Base-by-base conservation (phyloP, 2,797 vertebrate genomes). In the Onychomys leucogaster region DNA sequence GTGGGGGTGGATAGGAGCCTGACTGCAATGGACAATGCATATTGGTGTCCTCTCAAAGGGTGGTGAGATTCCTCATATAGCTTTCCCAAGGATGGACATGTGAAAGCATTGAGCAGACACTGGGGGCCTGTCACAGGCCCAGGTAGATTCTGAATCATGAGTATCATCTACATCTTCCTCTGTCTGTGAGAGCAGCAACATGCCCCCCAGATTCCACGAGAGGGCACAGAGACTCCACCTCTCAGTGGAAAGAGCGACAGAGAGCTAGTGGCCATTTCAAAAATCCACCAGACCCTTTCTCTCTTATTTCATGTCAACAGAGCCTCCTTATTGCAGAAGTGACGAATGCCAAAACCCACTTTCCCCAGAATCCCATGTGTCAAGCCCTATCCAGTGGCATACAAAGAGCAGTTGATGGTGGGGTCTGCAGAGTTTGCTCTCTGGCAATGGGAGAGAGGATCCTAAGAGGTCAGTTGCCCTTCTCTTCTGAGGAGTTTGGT, bases 81-180 rank as follows among this genome's bases (percentile, higher is more conserved):
- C 85, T 81, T 88, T 34, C 52, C 85, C 21, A 27, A n/a, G 73
- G 75, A 19, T 46, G 49, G 34, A 34, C 37, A 3, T 43, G 27
- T 4, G 19, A 61, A 84, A 34, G 17, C n/a, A 12, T 23, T 12
- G 52, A 17, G 46, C 25, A 34, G 89, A 43, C 46, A 37, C 16
- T 37, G 12, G 5, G 9, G 21, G 21, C 67, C 9, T 61, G 37
- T 34, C 29, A 12, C 3, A n/a, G 73, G 67, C 32, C 37, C 57
- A 19, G 43, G 21, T 27, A 21, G 78, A 52, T 57, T 43, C 32
- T n/a, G 57, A 34, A 29, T 41, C 75, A 19, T 0, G 8, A 34
- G 43, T 6, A n/a, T 41, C 67, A 23, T 16, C 13, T 21, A 0
- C 5, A 23, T 6, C 27, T 25, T 0, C 27, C 17, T 5, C 23